These are phyloP conservation scores for Vesta saturnalis DNA, from an alignment of 2,888 invertebrate genomes.

Conservation along the genomic window DNA sequence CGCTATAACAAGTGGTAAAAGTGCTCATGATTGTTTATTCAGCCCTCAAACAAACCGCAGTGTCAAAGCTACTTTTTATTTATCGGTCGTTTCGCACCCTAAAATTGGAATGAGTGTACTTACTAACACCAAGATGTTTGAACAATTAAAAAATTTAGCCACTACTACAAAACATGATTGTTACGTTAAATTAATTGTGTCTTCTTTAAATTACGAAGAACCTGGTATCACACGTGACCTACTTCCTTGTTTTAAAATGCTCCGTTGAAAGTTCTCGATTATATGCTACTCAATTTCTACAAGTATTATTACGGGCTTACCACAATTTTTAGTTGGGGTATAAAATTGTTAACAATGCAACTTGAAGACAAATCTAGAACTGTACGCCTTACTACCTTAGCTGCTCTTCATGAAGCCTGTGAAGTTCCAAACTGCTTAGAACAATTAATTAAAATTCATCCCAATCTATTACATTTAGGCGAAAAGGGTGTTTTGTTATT, in stretches of 20 bases:
- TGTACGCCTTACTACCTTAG: slow-evolving; percentile 82
- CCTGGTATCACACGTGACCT: slow-evolving; percentile 78
- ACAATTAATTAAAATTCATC: slow-evolving; percentile 78
- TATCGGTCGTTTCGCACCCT: slow-evolving; percentile 86
- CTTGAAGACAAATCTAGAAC: slow-evolving; percentile 84
- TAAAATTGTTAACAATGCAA: slow-evolving; percentile 85
- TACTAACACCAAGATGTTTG: slow-evolving; percentile 78
- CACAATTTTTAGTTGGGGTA: slow-evolving; percentile 89
- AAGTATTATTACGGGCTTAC: slow-evolving; percentile 85
- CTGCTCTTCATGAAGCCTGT: slow-evolving; percentile 91
- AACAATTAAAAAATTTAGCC: slow-evolving; percentile 84
- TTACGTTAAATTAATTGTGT: slow-evolving; percentile 92
- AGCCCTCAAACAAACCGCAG: slow-evolving; percentile 90
- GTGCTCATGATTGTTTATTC: slow-evolving; percentile 87
- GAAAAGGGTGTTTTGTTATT: slow-evolving; percentile 82
- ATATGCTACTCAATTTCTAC: slow-evolving; percentile 92
- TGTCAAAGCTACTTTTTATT: slow-evolving; percentile 96
- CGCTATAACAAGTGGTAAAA: slow-evolving; percentile 76
- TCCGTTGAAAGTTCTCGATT: slow-evolving; percentile 72
- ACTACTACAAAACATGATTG: slow-evolving; percentile 87
- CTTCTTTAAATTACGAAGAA: slow-evolving; percentile 87
- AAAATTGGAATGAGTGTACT: slow-evolving; percentile 75
- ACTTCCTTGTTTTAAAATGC: slow-evolving; percentile 67
- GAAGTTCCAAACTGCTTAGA: slow-evolving; percentile 83
- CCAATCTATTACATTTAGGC: slow-evolving; percentile 74